Base-by-base conservation (phyloP, 2,888 invertebrate species). In the Notodonta ziczac region DNA sequence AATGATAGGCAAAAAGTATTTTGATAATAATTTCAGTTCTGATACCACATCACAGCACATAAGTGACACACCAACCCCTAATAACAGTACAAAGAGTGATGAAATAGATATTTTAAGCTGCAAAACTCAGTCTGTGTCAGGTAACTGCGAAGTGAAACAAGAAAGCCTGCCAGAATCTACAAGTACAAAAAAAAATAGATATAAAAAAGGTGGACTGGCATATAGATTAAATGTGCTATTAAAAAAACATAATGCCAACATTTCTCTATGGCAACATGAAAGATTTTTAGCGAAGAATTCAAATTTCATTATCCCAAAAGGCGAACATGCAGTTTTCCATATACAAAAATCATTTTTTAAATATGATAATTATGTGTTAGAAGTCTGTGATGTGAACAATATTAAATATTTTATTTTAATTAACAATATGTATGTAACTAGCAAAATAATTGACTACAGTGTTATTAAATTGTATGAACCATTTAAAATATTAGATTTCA, bases 211-310 rank as follows among this genome's bases (percentile, higher is more conserved):
- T 69, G 94, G 94, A 1, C 65, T 94, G 44, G 93, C 94, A 39
- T 79, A 82, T 65, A 83, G 93, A 48, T 73, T 95, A 24, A 86
- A 90, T 70, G 80, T 73, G 50, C 77, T 94, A 12, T 69, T 94
- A 65, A 91, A 90, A 80, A 91, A 92, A 77, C 93, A 93, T 77
- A 90, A 84, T 60, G 87, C 91, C 0, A 87, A 83, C 65, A 65
- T 91, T 59, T 89, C 90, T 42, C 83, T 95, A 59, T 95, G 95
- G 94, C 89, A 94, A 78, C 94, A 95, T 72, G 95, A 95, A 77
- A 81, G 85, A 62, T 94, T 85, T 81, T 80, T 94, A 66, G 94
- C 93, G 1, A 85, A 81, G 68, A 88, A 86, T 74, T 88, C 93
- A 10, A 89, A 85, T 69, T 90, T 93, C 72, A 69, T 89, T 2